Conservation (phyloP, 2,888 invertebrate species). For the Heteromyza rotundicornis region DNA sequence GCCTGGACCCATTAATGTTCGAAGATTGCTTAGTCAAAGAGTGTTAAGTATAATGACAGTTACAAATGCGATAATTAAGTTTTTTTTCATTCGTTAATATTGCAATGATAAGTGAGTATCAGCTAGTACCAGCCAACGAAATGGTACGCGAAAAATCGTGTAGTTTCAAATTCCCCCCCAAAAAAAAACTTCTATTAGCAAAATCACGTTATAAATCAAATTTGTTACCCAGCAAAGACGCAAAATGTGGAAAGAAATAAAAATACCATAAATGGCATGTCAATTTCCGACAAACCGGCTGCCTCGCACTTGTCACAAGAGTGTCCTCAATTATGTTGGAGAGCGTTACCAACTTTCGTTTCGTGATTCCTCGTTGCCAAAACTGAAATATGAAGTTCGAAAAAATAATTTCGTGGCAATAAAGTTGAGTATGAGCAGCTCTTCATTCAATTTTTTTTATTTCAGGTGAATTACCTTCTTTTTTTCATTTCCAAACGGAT, state of each 20-base stretch:
- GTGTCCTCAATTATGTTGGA: conserved; percentile 33
- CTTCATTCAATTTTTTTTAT: not conserved
- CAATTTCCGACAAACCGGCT: not conserved
- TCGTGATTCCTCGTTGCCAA: not conserved
- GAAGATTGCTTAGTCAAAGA: no score
- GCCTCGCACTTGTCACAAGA: conserved; percentile 34
- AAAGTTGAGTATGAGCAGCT: not conserved
- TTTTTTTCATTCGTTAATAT: no score
- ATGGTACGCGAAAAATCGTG: not conserved
- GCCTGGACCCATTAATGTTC: no score
- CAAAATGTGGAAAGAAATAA: not conserved
- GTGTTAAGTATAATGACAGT: no score
- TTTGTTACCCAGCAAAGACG: not conserved
- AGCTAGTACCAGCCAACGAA: not conserved
- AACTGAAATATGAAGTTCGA: conserved; percentile 53
- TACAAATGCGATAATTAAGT: no score
- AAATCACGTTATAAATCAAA: not conserved
- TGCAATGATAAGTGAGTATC: no score
- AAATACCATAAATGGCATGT: conserved; percentile 6
- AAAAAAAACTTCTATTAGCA: not conserved
- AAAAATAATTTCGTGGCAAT: conserved; percentile 42
- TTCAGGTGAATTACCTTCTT: not conserved
- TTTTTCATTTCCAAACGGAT: not conserved
- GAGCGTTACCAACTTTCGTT: conserved; percentile 8
- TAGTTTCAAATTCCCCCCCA: not conserved